Evolutionary conservation across 1,140 invertebrate species (phyloP), one percentile per base, ranked within the genome.

Genomic region (Aricia agestis): DNA sequence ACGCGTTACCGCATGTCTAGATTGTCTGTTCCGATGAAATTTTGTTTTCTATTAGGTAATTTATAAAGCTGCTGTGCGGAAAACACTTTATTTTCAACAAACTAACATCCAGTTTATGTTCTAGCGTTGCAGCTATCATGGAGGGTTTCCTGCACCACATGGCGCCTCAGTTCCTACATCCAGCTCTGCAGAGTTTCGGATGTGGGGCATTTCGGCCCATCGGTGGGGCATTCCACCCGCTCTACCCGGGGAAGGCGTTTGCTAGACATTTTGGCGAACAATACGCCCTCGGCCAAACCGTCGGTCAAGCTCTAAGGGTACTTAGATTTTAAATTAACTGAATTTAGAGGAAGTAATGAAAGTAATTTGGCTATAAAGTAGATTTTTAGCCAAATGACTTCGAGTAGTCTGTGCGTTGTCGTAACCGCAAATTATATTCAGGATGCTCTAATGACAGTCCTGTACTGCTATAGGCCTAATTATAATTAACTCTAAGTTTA

Each of bases 91-190:
- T 63, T 70, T 13, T 52, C 19, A n/a, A 59, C 59, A 31, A 9
- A 41, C 32, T 58, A 68, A 19, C n/a, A n/a, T 13, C 11, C 4
- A 31, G 0, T 41, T 18, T 45, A 66, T 58, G 32, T 70, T 72
- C 36, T 71, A 72, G 45, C 42, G 25, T 73, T 10, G 63, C 72
- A 59, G 42, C 68, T 72, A 80, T 71, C 68, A 92, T 92, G 91
- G 91, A 92, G 76, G 91, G 91, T 9, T 92, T 92, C 77, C 84
- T 92, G 45, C 91, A 92, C 67, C 91, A 92, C 70, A 92, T 92
- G 85, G 91, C 90, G 45, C 91, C 91, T 36, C 91, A 92, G 76
- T 92, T 92, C 73, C 82, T 92, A 74, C 91, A 92, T 73, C 91
- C 91, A 11, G 91, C 91, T 10, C 78, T 92, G 70, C 91, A 92